These are phyloP conservation scores for Halichondria panicea DNA, from an alignment of 37 sponge, comb jelly and placozoan genomes.

Conservation along the genomic window DNA sequence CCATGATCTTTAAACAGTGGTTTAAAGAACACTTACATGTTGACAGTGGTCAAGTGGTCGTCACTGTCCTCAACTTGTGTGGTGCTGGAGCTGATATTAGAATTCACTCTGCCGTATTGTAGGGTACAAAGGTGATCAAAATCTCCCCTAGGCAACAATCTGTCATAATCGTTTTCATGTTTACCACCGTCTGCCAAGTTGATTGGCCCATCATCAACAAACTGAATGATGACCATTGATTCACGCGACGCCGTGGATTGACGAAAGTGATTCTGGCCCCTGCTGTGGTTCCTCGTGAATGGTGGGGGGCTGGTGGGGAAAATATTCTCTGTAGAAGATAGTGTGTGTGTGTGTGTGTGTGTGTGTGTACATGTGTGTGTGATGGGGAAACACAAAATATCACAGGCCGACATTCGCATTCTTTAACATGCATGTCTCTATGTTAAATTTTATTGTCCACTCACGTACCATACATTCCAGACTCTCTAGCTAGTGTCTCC, in stretches of 20 bases:
- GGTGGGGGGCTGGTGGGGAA: slow-evolving; percentile 1
- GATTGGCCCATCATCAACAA: slow-evolving; percentile 10
- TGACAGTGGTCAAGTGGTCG: neutral
- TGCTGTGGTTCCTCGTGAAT: neutral
- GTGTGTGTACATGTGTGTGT: neutral
- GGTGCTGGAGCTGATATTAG: no score
- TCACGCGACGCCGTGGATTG: slow-evolving; percentile 11
- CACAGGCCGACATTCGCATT: neutral
- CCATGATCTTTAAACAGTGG: no score
- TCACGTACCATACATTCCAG: slow-evolving; percentile 17
- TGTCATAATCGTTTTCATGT: slow-evolving; percentile 15
- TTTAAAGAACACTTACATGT: slow-evolving; percentile 5
- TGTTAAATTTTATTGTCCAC: neutral
- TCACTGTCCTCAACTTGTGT: no score
- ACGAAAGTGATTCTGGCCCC: neutral
- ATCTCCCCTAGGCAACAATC: slow-evolving; percentile 1
- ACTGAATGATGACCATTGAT: slow-evolving; percentile 40
- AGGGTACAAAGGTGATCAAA: slow-evolving; percentile 20
- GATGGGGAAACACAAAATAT: neutral
- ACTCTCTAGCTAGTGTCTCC: slow-evolving; percentile 5
- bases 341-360: neutral
- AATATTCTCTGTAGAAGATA: neutral
- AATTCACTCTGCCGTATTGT: slow-evolving; percentile 9
- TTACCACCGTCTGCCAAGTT: neutral
- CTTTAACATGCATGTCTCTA: no score